Percentiles rank a stretch among this genome's conserved stretches.
These are phyloP conservation scores for Morpho achilles DNA, from an alignment of 2,888 invertebrate species.

Conservation along the genomic window DNA sequence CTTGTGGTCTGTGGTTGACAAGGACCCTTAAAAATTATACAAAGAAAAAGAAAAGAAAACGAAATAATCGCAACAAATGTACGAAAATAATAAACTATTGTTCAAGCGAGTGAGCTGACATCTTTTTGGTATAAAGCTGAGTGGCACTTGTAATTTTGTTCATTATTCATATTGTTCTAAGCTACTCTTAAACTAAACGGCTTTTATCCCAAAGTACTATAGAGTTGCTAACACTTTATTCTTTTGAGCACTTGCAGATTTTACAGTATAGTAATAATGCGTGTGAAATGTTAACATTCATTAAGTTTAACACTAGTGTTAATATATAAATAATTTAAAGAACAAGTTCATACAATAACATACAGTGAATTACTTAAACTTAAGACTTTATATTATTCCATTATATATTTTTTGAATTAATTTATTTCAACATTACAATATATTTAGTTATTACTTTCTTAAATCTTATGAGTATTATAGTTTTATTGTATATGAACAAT, in stretches of 20 bases:
- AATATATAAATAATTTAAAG: too few relatives aligned
- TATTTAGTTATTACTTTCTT: too few relatives aligned
- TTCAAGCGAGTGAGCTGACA: constrained; percentile 49
- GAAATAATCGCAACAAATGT: constrained; percentile 68
- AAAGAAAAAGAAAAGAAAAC: constrained; percentile 52
- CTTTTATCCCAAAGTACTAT: constrained; percentile 43
- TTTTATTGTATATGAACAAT: too few relatives aligned
- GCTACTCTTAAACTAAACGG: constrained; percentile 48
- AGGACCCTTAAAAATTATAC: constrained; percentile 46
- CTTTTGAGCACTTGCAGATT: constrained; percentile 37
- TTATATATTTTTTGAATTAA: too few relatives aligned
- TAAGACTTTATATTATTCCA: too few relatives aligned
- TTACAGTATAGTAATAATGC: constrained; percentile 25
- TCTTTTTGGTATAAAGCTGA: constrained; percentile 64
- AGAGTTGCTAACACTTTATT: constrained; percentile 48
- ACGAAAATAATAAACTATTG: constrained; percentile 65
- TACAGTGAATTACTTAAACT: too few relatives aligned
- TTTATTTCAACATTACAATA: too few relatives aligned
- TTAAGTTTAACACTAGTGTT: too few relatives aligned
- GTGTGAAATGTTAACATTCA: constrained; percentile 22
- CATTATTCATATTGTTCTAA: constrained; percentile 66
- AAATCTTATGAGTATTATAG: too few relatives aligned
- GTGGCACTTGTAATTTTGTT: constrained; percentile 53
- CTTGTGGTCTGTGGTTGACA: constrained; percentile 41
- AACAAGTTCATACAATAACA: too few relatives aligned